Percentiles rank a stretch among this genome's conserved stretches.
Conservation (phyloP, 1,140 invertebrate genomes). For the Drosophila bocki region DNA sequence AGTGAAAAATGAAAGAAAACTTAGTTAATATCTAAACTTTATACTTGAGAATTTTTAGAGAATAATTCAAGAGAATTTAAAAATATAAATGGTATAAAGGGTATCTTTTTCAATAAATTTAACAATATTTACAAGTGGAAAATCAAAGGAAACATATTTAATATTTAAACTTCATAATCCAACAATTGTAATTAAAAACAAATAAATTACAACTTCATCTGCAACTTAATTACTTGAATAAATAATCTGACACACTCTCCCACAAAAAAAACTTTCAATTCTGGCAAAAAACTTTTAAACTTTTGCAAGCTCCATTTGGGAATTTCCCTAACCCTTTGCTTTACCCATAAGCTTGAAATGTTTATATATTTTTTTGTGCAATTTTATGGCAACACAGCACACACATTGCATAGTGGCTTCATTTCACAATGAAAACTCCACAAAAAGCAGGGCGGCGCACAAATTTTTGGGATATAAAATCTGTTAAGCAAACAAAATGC, state of each 20-base stretch:
- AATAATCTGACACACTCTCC: neutral
- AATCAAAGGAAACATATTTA: too few relatives aligned
- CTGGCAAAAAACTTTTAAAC: conserved; percentile 17
- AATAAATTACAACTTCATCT: neutral
- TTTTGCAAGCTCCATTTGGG: conserved; percentile 8
- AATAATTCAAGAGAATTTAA: too few relatives aligned
- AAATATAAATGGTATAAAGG: too few relatives aligned
- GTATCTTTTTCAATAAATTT: too few relatives aligned
- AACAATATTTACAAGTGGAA: too few relatives aligned
- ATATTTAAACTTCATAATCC: too few relatives aligned
- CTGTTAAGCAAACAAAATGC: conserved; percentile 67
- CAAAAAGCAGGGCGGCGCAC: conserved; percentile 27
- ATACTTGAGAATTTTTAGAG: too few relatives aligned
- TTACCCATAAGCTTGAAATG: conserved; percentile 3
- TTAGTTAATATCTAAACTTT: too few relatives aligned
- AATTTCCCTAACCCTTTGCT: neutral
- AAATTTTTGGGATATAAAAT: conserved; percentile 51
- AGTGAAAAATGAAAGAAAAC: too few relatives aligned
- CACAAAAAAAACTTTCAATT: neutral
- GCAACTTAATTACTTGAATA: conserved; percentile 1
- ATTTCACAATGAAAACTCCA: conserved; percentile 34
- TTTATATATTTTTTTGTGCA: conserved; percentile 24
- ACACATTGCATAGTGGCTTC: conserved; percentile 14
- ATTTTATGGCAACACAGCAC: conserved; percentile 24
- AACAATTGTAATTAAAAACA: neutral